Percentiles rank a stretch among this genome's conserved stretches.
These are phyloP conservation scores for Imbricaverruca yamaguchii DNA, from an alignment of 2,888 invertebrate genomes.

Conservation along the genomic window DNA sequence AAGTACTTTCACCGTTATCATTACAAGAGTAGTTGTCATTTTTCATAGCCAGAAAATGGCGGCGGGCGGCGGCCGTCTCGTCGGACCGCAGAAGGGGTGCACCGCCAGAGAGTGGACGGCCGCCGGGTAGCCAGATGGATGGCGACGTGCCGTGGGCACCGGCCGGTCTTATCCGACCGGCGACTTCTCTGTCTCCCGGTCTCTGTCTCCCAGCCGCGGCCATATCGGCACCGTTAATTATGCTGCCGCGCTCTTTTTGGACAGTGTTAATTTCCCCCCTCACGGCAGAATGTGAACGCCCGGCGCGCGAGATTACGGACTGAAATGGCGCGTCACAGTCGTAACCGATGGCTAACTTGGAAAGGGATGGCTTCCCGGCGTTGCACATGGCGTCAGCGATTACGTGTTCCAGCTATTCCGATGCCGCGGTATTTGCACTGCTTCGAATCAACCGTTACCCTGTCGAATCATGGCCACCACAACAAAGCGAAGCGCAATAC, in stretches of 20 bases:
- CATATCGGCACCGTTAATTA: background rate
- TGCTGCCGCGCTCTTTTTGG: background rate
- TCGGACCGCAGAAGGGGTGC: background rate
- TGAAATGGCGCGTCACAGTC: too few relatives aligned
- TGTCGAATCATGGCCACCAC: too few relatives aligned
- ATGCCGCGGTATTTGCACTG: too few relatives aligned
- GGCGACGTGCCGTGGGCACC: background rate
- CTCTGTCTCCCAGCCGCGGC: background rate
- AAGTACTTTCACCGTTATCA: constrained; percentile 7
- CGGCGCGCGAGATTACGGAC: too few relatives aligned
- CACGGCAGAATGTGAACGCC: too few relatives aligned
- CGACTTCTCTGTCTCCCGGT: background rate
- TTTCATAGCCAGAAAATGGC: constrained; percentile 5
- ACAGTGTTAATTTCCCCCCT: background rate
- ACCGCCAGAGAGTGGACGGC: background rate
- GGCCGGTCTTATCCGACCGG: background rate
- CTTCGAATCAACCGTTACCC: too few relatives aligned
- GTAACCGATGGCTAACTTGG: too few relatives aligned
- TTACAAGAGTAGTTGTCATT: background rate
- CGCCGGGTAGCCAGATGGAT: background rate
- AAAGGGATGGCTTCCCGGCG: too few relatives aligned
- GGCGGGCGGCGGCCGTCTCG: background rate
- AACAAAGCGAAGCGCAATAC: too few relatives aligned
- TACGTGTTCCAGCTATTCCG: too few relatives aligned
- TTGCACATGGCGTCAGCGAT: too few relatives aligned